Evolutionary conservation across 2,888 invertebrate genomes (phyloP), one percentile per base, ranked within the genome.

Genomic region (Ptilodon capucinus): DNA sequence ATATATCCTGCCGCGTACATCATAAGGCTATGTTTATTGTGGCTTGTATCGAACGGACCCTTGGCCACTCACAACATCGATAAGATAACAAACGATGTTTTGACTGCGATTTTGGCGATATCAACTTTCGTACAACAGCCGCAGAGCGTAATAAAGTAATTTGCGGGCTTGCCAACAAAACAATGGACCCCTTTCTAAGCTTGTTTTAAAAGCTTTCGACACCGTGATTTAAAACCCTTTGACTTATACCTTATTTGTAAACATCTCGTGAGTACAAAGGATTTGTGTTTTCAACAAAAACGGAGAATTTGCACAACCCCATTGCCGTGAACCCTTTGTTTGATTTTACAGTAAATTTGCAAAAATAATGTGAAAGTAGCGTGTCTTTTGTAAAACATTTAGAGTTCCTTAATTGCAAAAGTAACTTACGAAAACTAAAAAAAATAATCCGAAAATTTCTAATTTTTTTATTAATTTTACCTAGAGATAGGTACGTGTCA

Each of bases 211-310:
- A 88, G 85, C 89, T 91, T 87, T 90, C 88, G 83, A 88, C 90
- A 76, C 84, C 76, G 78, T 87, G 89, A 90, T 91, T 91, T 89
- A 90, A 90, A 88, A 84, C 89, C 88, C 89, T 91, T 90, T 90
- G 88, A 87, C 81, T 81, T 79, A 80, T 74, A 79, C 78, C 76
- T 86, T 88, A 87, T 89, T 90, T 87, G 90, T 89, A 91, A 90
- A 90, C 89, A 90, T 76, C 71, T 74, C 70, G 68, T 72, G 62
- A 73, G 76, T 73, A 91, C 87, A 89, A 89, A 85, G 86, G 86
- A 74, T 74, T 64, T 76, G 73, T 83, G 81, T 83, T 81, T 67
- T 77, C 71, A 74, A 73, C 68, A 79, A 80, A 80, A 78, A 81
- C 74, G 71, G n/a, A 77, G 75, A 83, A 83, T 81, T 89, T 88